Evolutionary conservation across 1,140 invertebrate species (phyloP), one percentile per base, ranked within the genome.

Genomic region (Drosophila pseudoobscura): DNA sequence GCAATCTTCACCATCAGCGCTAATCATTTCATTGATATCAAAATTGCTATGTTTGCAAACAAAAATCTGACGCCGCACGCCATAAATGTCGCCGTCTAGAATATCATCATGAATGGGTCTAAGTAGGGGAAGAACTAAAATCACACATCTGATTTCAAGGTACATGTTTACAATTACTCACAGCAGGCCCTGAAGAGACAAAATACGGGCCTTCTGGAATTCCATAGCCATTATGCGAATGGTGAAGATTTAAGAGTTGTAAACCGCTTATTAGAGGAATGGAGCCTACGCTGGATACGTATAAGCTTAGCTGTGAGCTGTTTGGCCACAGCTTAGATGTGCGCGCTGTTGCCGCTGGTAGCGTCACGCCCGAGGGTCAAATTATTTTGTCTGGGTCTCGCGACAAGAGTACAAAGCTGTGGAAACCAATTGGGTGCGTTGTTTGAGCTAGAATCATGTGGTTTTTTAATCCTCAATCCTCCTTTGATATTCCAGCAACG

Each of bases 261-360:
- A 13, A n/a, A 2, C 52, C 26, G 26, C 13, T 22, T 15, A 22
- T 41, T 53, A 44, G 45, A 17, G 49, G 61, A 57, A 87, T 89
- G 84, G 80, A 85, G 22, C 80, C 85, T 9, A 78, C 79, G n/a
- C 59, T 92, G 43, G 73, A 91, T 41, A 92, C 94, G 68, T 97
- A 96, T 83, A 97, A 96, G 93, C 92, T 98, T 57, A 95, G 96
- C 91, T 94, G 94, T 87, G 93, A 94, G 75, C 92, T 98, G 39
- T 92, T 93, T 72, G 97, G 96, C 0, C 97, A 98, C 92, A 94
- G 95, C 41, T 93, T 95, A 83, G 97, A 98, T 92, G 97, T 98
- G 29, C 93, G 97, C 66, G 94, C 94, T 49, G 93, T 98, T 9
- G 92, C 98, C 7, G 93, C 94, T 2, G 92, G 93, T 6, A 94